Evolutionary conservation across 2,888 invertebrate species (phyloP), one percentile per base, ranked within the genome.

Genomic region (Salticus scenicus): DNA sequence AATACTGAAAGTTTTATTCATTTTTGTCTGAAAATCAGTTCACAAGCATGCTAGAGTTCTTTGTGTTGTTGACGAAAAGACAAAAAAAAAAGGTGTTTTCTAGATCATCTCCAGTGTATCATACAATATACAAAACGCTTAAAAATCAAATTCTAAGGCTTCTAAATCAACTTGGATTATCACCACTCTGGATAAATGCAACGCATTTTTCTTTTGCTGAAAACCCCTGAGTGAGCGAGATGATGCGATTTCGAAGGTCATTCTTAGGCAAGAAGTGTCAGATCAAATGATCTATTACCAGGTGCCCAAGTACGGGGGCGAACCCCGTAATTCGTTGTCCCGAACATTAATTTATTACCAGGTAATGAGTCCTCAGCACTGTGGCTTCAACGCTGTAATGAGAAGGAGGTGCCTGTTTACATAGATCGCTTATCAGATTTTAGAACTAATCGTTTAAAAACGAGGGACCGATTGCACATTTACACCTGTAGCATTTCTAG

Each of bases 331-430:
- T 84, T 78, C 78, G 84, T 73, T 84, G 77, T 67, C 84, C 57
- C 51, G 78, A 84, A 77, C 77, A 78, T 84, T 84, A 77, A 84
- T 84, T 78, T 78, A 84, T 84, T 84, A 78, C 73, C 57, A 64
- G 76, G 84, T 78, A 84, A 84, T 84, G 77, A 77, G 84, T 84
- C 84, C 67, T 78, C 84, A 84, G 73, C 78, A 67, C 69, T 66
- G 57, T 78, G 66, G 42, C 72, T 73, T 57, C 42, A 73, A 41
- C 71, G 76, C 27, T 64, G 77, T 84, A 84, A 84, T 84, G 84
- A 84, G 84, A 78, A 84, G 84, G 84, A 77, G 84, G 84, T 73
- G 77, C 77, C 77, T 84, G 84, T 84, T 84, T 84, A 84, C 78
- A 84, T 78, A 78, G 77, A 77, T 77, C 70, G 63, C 28, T 51